Evolutionary conservation across 2,113 vertebrate species (phyloP).

Genomic region (Turdus rufiventris): DNA sequence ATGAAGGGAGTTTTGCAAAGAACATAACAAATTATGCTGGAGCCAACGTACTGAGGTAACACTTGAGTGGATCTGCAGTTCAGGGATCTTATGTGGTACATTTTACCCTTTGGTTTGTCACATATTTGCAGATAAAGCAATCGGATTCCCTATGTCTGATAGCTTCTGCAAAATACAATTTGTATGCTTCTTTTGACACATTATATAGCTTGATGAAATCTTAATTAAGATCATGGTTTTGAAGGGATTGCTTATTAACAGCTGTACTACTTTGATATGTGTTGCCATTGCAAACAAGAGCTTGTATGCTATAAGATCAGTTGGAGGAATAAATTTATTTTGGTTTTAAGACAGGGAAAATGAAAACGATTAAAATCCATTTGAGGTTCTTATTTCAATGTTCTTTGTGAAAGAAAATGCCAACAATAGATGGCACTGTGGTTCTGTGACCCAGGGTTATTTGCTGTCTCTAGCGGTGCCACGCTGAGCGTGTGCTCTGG

Average conservation of each 20-base stretch:
- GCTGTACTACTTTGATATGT: background rate
- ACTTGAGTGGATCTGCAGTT: background rate
- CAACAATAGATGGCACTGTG: conserved; percentile 61
- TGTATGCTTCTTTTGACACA: background rate
- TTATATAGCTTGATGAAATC: background rate
- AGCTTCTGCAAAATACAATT: background rate
- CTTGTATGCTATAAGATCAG: background rate
- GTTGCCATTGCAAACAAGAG: background rate
- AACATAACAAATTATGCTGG: background rate
- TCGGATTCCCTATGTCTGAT: background rate
- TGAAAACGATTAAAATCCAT: background rate
- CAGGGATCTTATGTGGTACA: background rate
- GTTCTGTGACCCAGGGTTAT: background rate
- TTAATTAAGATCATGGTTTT: background rate
- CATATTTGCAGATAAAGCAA: background rate
- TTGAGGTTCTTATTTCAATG: background rate
- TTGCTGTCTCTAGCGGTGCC: background rate
- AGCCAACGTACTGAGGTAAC: background rate
- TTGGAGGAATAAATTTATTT: background rate
- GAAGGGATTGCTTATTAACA: conserved; percentile 12
- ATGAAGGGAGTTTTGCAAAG: background rate
- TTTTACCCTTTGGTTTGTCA: background rate
- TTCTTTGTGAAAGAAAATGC: background rate
- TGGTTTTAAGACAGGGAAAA: background rate
- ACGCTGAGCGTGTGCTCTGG: background rate